A percentile compares a stretch with the other conserved stretches of the same genome.
These are phyloP conservation scores for Drosophila formosana DNA, from an alignment of 2,888 invertebrate genomes.

Conservation along the genomic window DNA sequence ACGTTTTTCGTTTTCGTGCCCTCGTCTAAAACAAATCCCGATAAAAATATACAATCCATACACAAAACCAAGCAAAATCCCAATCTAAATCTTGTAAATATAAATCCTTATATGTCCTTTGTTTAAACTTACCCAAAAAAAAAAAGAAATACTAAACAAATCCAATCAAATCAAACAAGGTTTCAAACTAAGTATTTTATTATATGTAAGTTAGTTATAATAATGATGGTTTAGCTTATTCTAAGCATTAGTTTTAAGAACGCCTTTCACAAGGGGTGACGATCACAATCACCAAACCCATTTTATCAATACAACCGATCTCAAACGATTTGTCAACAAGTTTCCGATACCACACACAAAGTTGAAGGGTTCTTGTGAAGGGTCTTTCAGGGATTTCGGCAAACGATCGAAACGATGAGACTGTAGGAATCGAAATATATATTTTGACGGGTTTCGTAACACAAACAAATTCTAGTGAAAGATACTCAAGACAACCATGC, in stretches of 20 bases:
- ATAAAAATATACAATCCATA: conserved; percentile 61
- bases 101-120: conserved; percentile 79
- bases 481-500: conserved; percentile 63
- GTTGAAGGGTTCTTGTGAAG: conserved; percentile 51
- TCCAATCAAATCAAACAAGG: conserved; percentile 30
- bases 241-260: conserved; percentile 40
- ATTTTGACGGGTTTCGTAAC: conserved; percentile 40
- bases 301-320: conserved; percentile 6
- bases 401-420: conserved; percentile 38
- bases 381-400: conserved; percentile 46
- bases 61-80: conserved; percentile 60
- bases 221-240: background rate
- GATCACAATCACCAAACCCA: conserved; percentile 26
- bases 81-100: conserved; percentile 71
- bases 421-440: conserved; percentile 9
- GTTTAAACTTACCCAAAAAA: conserved; percentile 69
- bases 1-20: conserved; percentile 83
- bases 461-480: conserved; percentile 42
- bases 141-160: conserved; percentile 41
- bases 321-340: background rate
- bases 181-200: conserved; percentile 20
- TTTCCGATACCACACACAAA: conserved; percentile 11
- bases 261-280: conserved; percentile 51
- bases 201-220: conserved; percentile 13
- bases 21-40: conserved; percentile 82